These are phyloP conservation scores for Nasonia longicornis DNA, from an alignment of 1,140 invertebrate species.

Conservation along the genomic window DNA sequence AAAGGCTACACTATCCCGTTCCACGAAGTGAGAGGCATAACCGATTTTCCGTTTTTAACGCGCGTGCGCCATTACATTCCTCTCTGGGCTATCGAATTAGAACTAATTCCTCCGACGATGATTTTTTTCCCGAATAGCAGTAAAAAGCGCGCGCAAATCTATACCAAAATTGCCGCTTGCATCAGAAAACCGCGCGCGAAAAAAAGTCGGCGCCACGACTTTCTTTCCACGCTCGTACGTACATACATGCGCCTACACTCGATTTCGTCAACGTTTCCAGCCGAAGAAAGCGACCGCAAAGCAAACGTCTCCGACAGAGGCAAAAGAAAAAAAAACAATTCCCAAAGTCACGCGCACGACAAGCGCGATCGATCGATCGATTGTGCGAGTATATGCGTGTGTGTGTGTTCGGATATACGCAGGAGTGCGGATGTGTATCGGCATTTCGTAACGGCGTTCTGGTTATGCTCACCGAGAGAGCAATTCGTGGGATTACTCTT, in stretches of 20 bases:
- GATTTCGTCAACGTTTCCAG: slow-evolving; percentile 9
- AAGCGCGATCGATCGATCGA: neutral
- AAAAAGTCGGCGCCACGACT: neutral
- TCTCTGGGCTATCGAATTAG: too few relatives aligned
- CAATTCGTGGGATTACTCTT: slow-evolving; percentile 1
- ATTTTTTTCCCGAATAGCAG: too few relatives aligned
- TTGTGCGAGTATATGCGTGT: neutral
- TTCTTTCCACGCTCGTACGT: neutral
- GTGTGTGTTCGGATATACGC: neutral
- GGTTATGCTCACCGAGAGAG: neutral
- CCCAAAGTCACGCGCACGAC: neutral
- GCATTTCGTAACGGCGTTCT: neutral
- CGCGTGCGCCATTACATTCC: neutral
- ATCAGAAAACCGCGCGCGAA: slow-evolving; percentile 11
- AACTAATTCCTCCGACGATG: too few relatives aligned
- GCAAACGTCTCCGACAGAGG: too few relatives aligned
- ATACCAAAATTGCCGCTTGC: neutral
- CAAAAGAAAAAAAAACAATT: neutral
- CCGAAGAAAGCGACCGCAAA: neutral
- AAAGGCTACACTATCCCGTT: neutral
- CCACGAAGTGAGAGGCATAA: neutral
- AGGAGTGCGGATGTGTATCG: neutral
- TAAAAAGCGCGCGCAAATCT: too few relatives aligned
- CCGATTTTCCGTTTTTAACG: neutral
- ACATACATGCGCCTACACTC: neutral